Base-by-base conservation (phyloP, 2,113 vertebrate genomes). In the Maccullochella peelii region DNA sequence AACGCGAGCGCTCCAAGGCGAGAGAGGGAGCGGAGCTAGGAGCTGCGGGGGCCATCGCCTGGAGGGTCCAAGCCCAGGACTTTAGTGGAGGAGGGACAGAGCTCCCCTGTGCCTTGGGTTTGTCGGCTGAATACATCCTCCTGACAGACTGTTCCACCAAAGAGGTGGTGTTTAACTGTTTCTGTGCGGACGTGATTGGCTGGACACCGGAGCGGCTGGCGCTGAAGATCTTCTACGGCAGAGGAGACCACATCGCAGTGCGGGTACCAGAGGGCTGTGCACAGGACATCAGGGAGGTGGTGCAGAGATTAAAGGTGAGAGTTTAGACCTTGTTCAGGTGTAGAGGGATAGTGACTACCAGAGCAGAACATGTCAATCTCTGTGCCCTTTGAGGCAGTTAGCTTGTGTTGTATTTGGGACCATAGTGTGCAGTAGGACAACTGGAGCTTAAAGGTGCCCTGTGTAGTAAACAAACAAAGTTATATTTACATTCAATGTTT, bases 101-200 rank as follows among this genome's bases (percentile, higher is more conserved):
- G 67, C 90, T 97, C 0, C 85, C 95, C 3, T 97, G 97, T 44
- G 91, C 93, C 0, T 42, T 99, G 90, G 98, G 95, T 0, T 76
- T 99, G 23, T 99, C 98, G 0, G 96, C 93, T 0, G 97, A 98
- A 40, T 96, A 97, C 0, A 61, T 98, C 11, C 96, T 98, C 6
- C 85, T 99, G 6, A 63, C 95, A 6, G 98, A 99, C 85, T 86
- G 95, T 0, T 82, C 21, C 11, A 96, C 96, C 83, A 98, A 98
- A 88, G 97, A 97, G 30, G 97, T 99, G 61, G 98, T 98, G 1
- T 99, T 99, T 59, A 97, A 98, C 84, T 99, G 98, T 83, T 97
- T 97, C 91, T 98, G 97, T 0, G 95, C 95, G 0, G 98, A 99
- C 0, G 97, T 99, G 69, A 98, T 99, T 0, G 98, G 98, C 8